Evolutionary conservation across 2,797 vertebrate genomes (phyloP), one percentile per base, ranked within the genome.

Genomic region (Sebastiscus tertius): DNA sequence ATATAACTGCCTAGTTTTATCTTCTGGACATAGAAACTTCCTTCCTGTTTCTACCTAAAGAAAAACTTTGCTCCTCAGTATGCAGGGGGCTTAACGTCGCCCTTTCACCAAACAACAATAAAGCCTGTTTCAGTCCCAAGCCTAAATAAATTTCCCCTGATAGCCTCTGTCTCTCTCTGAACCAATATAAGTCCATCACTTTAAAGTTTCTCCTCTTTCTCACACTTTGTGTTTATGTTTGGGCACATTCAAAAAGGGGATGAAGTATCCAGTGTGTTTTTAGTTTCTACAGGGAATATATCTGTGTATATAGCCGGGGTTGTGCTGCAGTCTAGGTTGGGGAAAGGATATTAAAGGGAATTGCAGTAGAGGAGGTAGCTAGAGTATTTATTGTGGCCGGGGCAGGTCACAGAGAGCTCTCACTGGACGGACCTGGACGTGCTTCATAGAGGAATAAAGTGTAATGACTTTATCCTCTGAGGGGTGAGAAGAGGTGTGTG

Each of bases 91-190:
- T 80, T 59, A 76, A 69, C 66, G 39, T 61, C 72, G 34, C 71
- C 77, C 33, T 79, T 55, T 39, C 68, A 87, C 70, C 82, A 55
- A 87, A 79, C 24, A 70, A 61, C 76, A 82, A 85, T 85, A 87
- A 83, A 84, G 36, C 58, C 61, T 71, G 63, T 70, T 67, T 75
- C 72, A 79, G 64, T 73, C 49, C 61, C 69, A 65, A 79, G 55
- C 74, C 75, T 72, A 75, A 82, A 90, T 81, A 85, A 78, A 90
- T 89, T 85, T 85, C 83, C 78, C 81, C 36, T 42, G 82, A 83
- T 78, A 83, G 85, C 66, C 16, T 69, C 76, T 62, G 52, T 86
- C 88, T 84, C 63, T 61, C 66, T 68, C 49, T 61, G 26, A 87
- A 78, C 81, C 75, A 86, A 72, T 86, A 75, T 58, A 75, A 4